phyloP scores from a whole-genome alignment of 2,888 invertebrate genomes.

The Philopedon plagiatum region DNA sequence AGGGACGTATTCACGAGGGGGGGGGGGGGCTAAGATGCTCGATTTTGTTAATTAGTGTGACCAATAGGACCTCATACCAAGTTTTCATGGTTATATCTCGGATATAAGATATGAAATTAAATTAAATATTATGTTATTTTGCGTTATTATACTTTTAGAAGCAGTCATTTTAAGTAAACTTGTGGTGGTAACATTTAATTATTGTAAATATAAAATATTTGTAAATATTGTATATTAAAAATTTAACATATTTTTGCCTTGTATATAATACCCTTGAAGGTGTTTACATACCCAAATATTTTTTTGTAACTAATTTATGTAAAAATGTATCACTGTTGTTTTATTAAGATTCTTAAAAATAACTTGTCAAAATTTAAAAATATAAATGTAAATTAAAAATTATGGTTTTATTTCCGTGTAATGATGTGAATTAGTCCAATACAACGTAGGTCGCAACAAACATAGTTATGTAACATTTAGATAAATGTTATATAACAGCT shows the following conservation, averaged over 20 bases:
- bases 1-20: too few relatives aligned
- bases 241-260: conserved; percentile 58
- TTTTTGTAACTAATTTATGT: conserved; percentile 51
- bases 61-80: too few relatives aligned
- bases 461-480: too few relatives aligned
- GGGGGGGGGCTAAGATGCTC: too few relatives aligned
- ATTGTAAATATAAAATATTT: conserved; percentile 15
- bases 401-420: neutral
- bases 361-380: conserved; percentile 49
- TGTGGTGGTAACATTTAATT: conserved; percentile 3
- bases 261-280: conserved; percentile 57
- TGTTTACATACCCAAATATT: conserved; percentile 49
- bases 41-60: too few relatives aligned
- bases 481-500: too few relatives aligned
- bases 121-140: too few relatives aligned
- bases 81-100: too few relatives aligned
- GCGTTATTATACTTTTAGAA: too few relatives aligned
- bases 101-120: too few relatives aligned
- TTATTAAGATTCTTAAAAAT: conserved; percentile 45
- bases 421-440: too few relatives aligned
- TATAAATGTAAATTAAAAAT: conserved; percentile 47
- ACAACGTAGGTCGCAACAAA: too few relatives aligned
- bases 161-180: neutral
- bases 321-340: conserved; percentile 51
- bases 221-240: conserved; percentile 49